Evolutionary conservation across 2,797 vertebrate genomes (phyloP).

Genomic region (Pangasius djambal): DNA sequence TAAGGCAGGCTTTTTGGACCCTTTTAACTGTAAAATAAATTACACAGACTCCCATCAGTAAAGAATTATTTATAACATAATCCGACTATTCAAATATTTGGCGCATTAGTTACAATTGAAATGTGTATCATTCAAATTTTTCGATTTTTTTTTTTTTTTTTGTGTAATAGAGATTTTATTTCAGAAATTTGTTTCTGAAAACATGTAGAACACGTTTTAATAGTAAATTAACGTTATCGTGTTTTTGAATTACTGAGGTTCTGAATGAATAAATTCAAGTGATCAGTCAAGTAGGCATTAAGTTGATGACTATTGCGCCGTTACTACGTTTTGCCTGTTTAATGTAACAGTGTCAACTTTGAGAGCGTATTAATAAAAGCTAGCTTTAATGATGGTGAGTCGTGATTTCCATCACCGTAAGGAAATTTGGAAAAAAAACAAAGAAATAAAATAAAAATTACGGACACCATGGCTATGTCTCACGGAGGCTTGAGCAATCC

Average conservation of each 20-base stretch:
- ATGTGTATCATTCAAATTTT: not conserved
- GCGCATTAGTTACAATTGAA: not conserved
- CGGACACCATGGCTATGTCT: not conserved
- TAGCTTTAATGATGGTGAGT: not conserved
- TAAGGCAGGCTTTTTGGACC: not conserved
- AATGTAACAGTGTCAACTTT: slow-evolving; percentile 76
- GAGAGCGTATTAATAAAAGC: not conserved
- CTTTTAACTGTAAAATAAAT: not conserved
- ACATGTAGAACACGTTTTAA: not conserved
- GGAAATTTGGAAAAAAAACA: not conserved
- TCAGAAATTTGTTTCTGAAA: not conserved
- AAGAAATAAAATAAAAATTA: not conserved
- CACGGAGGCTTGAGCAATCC: not conserved
- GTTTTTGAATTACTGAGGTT: not conserved
- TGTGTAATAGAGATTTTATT: not conserved
- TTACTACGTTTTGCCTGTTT: slow-evolving; percentile 99
- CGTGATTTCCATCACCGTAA: not conserved
- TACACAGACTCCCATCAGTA: not conserved
- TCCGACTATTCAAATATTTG: not conserved
- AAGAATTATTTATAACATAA: not conserved
- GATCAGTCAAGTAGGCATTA: not conserved
- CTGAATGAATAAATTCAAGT: not conserved
- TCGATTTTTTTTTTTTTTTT: not conserved
- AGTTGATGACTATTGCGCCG: slow-evolving; percentile 94
- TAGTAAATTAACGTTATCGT: not conserved